Base-by-base conservation (phyloP, 2,888 invertebrate species). In the Spodoptera exigua region DNA sequence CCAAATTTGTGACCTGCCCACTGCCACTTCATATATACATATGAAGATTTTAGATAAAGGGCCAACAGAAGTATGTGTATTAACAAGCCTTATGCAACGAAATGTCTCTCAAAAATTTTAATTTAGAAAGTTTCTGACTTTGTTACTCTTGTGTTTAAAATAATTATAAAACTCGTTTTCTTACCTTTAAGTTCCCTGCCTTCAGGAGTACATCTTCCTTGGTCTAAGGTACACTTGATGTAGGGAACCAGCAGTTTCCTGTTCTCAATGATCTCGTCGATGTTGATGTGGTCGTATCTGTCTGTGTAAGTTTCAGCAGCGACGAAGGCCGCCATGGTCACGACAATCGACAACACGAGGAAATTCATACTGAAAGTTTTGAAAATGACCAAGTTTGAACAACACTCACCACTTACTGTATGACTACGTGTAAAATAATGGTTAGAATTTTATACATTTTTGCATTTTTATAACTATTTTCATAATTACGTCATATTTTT, bases 131-230 rank as follows among this genome's bases (percentile, higher is more conserved):
- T n/a, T n/a, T n/a, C n/a, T n/a, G n/a, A n/a, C n/a, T n/a, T n/a
- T n/a, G n/a, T n/a, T n/a, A n/a, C n/a, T n/a, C n/a, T n/a, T n/a
- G n/a, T n/a, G n/a, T n/a, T n/a, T n/a, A n/a, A n/a, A n/a, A n/a
- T n/a, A n/a, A n/a, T 37, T 52, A 18, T 0, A n/a, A 44, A 14
- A 46, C 9, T 11, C 0, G 3, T 12, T 5, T 36, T 54, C 92
- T 91, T 88, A 97, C 97, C 90, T 94, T 96, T 97, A 0, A 97
- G 84, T 87, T 96, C 96, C 75, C 94, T 95, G 57, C 95, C 97
- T 81, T 97, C 97, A 3, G 96, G 94, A 0, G 96, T 96, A 81
- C 97, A 97, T 2, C 84, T 81, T 12, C 96, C 96, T 53, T 92
- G 89, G 0, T 95, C 95, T 76, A 97, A 87, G 44, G 96, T 83